Base-by-base conservation (phyloP, 1,140 invertebrate species). In the Camponotus vicinus region DNA sequence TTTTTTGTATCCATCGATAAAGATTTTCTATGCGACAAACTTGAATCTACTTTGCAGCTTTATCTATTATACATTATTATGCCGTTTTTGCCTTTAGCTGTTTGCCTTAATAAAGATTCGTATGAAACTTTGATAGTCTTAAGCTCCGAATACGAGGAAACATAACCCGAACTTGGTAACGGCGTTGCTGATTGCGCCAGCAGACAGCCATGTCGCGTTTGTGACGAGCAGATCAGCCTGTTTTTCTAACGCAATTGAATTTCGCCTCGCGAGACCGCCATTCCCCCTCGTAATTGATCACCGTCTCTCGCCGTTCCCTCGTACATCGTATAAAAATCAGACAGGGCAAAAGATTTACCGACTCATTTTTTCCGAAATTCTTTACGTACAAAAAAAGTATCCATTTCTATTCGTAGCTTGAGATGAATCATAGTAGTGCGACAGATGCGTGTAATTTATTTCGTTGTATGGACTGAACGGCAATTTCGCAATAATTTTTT, bases 231-330 rank as follows among this genome's bases (percentile, higher is more conserved):
- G 90, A 91, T 92, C 90, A 90, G 89, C 89, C 86, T 93, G 92
- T 93, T 93, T 92, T 93, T 93, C 91, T 92, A 89, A 87, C 85
- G 91, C 88, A 91, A 92, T 92, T 91, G 88, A 93, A 93, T 93
- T 93, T 93, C 92, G 91, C 92, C 91, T 92, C 76, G 88, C 87
- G 86, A 87, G 87, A 49, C 89, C 88, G 80, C 59, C 90, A 66
- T 92, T 91, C 88, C 85, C 75, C 86, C 84, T 49, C 89, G 92
- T 93, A 93, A 93, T 93, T 92, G 92, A 93, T 92, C 89, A 84
- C 90, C 90, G 87, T 88, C 90, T 73, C 49, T 42, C 55, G 57
- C 52, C 87, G 84, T 80, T 86, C 83, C 49, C 45, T 70, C 73
- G 66, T 32, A 86, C 87, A 52, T 86, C 86, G 75, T 86, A 87